phyloP scores from a whole-genome alignment of 2,113 vertebrate genomes.

The Podarcis raffonei region DNA sequence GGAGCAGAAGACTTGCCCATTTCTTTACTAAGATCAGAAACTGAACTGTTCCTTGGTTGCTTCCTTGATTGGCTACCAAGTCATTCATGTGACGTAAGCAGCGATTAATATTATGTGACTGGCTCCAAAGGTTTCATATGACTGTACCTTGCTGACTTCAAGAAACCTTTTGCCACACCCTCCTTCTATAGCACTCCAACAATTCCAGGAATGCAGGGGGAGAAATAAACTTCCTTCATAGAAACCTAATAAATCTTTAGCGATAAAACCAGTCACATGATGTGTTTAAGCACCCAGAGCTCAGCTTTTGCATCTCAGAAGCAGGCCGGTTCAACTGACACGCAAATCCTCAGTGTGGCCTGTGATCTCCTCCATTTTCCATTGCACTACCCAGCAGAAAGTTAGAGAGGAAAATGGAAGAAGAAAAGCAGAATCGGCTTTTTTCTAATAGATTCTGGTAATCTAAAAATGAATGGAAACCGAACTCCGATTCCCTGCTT shows the following conservation, averaged over 20 bases:
- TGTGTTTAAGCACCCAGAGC: conserved; percentile 20
- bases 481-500: conserved; percentile 25
- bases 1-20: conserved; percentile 26
- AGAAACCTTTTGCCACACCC: conserved; percentile 65
- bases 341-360: conserved; percentile 1
- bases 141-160: conserved; percentile 60
- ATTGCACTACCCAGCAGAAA: neutral
- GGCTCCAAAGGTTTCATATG: conserved; percentile 59
- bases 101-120: conserved; percentile 66
- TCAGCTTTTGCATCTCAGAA: conserved; percentile 15
- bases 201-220: conserved; percentile 62
- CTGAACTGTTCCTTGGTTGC: conserved; percentile 62
- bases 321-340: neutral
- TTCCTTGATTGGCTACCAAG: conserved; percentile 55
- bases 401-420: conserved; percentile 15
- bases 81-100: conserved; percentile 51
- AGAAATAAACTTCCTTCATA: conserved; percentile 54
- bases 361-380: neutral
- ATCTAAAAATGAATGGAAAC: conserved; percentile 38
- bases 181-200: conserved; percentile 56
- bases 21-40: conserved; percentile 58
- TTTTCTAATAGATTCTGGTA: neutral
- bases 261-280: conserved; percentile 46
- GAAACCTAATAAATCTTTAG: conserved; percentile 61
- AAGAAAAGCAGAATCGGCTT: conserved; percentile 27